Evolutionary conservation across 2,113 vertebrate genomes (phyloP).

Genomic region (Turnix velox): DNA sequence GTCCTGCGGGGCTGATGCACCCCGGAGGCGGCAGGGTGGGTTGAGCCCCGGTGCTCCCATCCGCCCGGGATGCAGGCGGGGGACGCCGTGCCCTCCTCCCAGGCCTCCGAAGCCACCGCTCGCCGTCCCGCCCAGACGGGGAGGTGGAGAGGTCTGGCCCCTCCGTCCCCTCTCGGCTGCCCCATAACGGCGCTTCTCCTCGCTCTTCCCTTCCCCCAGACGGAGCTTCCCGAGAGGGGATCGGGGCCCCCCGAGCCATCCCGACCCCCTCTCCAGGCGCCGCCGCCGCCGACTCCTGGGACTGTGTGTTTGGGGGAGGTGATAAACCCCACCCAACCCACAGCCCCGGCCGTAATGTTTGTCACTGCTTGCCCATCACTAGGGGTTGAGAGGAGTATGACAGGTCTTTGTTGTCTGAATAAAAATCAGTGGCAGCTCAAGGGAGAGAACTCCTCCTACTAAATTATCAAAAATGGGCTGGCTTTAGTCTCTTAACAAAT

Average conservation of each 20-base stretch:
- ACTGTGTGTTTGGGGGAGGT: conserved; percentile 33
- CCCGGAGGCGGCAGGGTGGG: neutral
- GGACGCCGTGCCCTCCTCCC: too few relatives aligned
- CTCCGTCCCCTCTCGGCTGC: neutral
- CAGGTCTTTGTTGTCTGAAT: conserved; percentile 99
- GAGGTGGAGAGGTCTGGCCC: neutral
- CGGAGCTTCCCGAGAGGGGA: neutral
- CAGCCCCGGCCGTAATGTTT: conserved; percentile 65
- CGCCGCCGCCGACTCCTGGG: conserved; percentile 1
- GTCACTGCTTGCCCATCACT: conserved; percentile 79
- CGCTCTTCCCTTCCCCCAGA: neutral
- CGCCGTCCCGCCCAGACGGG: too few relatives aligned
- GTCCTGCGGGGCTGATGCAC: neutral
- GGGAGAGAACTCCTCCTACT: conserved; percentile 95
- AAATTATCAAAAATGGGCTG: conserved; percentile 98
- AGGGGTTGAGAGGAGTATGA: conserved; percentile 87
- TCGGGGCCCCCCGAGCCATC: neutral
- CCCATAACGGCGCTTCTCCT: neutral
- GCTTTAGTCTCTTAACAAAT: conserved; percentile 96
- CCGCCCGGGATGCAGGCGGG: too few relatives aligned
- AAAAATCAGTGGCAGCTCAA: conserved; percentile 86
- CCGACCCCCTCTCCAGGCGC: conserved; percentile 4
- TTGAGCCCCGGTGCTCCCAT: neutral
- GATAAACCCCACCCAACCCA: conserved; percentile 48
- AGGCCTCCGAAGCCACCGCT: neutral